Conservation (phyloP, 2,113 vertebrate genomes). For the Oreochromis aureus region DNA sequence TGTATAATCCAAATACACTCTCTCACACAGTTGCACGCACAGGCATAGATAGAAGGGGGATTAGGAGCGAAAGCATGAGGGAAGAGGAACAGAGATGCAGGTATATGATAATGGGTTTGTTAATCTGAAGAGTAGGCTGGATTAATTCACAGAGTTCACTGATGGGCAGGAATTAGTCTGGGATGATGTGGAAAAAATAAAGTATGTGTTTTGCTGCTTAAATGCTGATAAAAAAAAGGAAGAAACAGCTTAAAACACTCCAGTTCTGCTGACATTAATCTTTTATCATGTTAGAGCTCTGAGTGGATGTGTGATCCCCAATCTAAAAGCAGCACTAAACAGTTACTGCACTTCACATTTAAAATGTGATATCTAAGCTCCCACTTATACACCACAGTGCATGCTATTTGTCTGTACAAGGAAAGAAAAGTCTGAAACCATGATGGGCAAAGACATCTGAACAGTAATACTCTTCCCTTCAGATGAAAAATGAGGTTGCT, state of each 20-base stretch:
- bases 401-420: background rate
- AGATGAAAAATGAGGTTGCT: constrained; percentile 11
- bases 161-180: background rate
- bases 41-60: constrained; percentile 1
- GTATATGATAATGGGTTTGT: constrained; percentile 47
- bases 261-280: background rate
- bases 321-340: background rate
- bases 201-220: background rate
- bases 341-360: background rate
- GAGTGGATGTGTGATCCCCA: background rate
- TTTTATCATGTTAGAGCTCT: background rate
- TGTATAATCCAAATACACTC: constrained; percentile 50
- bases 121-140: constrained; percentile 40
- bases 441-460: background rate
- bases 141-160: constrained; percentile 13
- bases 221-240: background rate
- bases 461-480: background rate
- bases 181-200: background rate
- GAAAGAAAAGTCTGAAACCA: background rate
- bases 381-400: background rate
- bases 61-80: constrained; percentile 29
- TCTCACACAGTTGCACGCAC: constrained; percentile 14
- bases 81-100: constrained; percentile 25
- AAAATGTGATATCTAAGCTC: background rate
- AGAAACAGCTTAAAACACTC: background rate